phyloP scores from a whole-genome alignment of 2,888 invertebrate genomes.

The Odontocolon sp. region DNA sequence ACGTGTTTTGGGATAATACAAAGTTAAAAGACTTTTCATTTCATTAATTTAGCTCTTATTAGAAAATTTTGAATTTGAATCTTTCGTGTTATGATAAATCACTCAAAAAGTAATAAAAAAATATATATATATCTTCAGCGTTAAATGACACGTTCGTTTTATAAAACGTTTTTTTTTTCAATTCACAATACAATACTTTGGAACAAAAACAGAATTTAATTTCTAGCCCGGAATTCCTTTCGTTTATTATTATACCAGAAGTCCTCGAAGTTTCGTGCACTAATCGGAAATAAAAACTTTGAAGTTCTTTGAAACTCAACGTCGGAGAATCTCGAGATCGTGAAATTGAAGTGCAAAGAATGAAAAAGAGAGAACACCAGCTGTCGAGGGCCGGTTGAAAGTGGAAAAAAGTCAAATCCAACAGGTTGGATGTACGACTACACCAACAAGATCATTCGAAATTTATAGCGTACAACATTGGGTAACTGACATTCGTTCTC shows the following conservation, averaged over 20 bases:
- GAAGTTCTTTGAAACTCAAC: no score
- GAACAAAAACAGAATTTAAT: no score
- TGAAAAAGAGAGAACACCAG: conserved; percentile 6
- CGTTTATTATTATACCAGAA: no score
- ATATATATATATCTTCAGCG: no score
- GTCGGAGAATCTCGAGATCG: not conserved
- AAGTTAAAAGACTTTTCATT: not conserved
- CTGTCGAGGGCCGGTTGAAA: conserved; percentile 1
- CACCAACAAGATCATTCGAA: conserved; percentile 28
- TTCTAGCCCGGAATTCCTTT: no score
- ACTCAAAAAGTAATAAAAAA: no score
- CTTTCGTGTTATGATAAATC: no score
- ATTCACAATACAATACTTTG: no score
- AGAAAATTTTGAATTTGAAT: not conserved
- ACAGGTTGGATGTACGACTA: conserved; percentile 34
- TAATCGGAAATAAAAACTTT: no score
- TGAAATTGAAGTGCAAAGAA: not conserved
- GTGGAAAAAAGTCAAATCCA: conserved; percentile 37
- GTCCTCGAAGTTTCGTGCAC: no score
- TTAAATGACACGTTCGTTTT: no score
- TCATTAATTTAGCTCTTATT: not conserved
- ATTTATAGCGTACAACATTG: conserved; percentile 32
- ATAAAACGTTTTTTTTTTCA: no score
- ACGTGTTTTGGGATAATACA: not conserved
- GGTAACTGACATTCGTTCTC: conserved; percentile 14